A percentile compares a stretch with the other conserved stretches of the same genome.
Evolutionary conservation across 2,888 invertebrate species (phyloP).

Genomic region (Nephrotoma guestfalica): DNA sequence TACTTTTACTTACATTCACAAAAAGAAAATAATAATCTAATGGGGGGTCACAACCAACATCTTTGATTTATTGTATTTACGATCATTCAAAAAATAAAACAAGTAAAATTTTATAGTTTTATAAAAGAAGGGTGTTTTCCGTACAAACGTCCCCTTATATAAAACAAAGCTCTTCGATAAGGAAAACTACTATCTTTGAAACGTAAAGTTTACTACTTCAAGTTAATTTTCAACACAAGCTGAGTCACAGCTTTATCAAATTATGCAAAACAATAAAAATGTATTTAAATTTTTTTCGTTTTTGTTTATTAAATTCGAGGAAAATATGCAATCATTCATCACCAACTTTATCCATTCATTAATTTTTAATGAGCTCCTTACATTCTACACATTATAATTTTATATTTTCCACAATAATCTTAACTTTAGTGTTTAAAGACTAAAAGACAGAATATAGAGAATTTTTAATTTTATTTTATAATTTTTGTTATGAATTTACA

Average conservation of each 20-base stretch:
- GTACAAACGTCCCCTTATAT: neutral
- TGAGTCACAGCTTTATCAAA: neutral
- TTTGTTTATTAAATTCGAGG: neutral
- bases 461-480: neutral
- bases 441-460: neutral
- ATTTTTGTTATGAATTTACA: neutral
- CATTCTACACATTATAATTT: neutral
- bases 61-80: neutral
- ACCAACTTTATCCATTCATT: neutral
- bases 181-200: neutral
- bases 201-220: neutral
- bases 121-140: neutral
- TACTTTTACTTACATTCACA: no score
- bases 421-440: neutral
- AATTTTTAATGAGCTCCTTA: neutral
- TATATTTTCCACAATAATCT: neutral
- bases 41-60: neutral
- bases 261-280: neutral
- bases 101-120: neutral
- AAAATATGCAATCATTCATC: neutral
- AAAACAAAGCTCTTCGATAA: neutral
- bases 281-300: neutral
- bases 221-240: neutral
- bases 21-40: neutral
- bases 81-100: neutral